Evolutionary conservation across 2,797 vertebrate species (phyloP), one percentile per base, ranked within the genome.

Genomic region (Sebastes itinus): DNA sequence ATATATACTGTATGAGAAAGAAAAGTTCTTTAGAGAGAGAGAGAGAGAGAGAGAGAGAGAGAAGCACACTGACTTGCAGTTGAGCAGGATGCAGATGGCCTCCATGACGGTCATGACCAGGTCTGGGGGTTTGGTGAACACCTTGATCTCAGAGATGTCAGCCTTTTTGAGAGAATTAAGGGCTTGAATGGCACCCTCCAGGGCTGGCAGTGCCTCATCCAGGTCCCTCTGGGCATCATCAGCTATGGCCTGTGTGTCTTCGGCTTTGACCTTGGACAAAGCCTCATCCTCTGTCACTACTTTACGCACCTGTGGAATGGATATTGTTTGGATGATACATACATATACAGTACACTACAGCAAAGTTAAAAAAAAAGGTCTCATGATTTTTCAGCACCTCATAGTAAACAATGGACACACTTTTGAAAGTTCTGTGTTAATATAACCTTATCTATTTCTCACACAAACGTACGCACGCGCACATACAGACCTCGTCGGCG

Each of bases 41-140:
- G 18, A 32, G 27, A 58, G 35, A 38, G 35, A 38, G 35, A 30
- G 18, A 32, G 30, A 32, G 23, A 27, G 16, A 78, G 46, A 64
- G 20, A 75, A 46, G 56, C 20, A 90, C 87, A 95, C 96, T 95
- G 69, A 97, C 96, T 97, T 97, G 91, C 84, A 91, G 90, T 89
- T 93, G 63, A 98, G 92, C 77, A 97, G 94, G 90, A 97, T 97
- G 88, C 95, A 96, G 69, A 97, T 94, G 1, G 96, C 94, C 92
- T 97, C 97, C 97, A 97, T 97, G 32, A 97, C 96, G 1, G 94
- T 97, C 96, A 96, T 97, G 87, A 97, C 96, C 28, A 97, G 32
- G 85, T 97, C 95, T 9, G 97, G 97, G 3, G 96, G 96, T 75
- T 97, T 97, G 70, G 95, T 95, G 88, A 98, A 97, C 77, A 97